Evolutionary conservation across 1,140 invertebrate species (phyloP).

Genomic region (Charaxes varanes): DNA sequence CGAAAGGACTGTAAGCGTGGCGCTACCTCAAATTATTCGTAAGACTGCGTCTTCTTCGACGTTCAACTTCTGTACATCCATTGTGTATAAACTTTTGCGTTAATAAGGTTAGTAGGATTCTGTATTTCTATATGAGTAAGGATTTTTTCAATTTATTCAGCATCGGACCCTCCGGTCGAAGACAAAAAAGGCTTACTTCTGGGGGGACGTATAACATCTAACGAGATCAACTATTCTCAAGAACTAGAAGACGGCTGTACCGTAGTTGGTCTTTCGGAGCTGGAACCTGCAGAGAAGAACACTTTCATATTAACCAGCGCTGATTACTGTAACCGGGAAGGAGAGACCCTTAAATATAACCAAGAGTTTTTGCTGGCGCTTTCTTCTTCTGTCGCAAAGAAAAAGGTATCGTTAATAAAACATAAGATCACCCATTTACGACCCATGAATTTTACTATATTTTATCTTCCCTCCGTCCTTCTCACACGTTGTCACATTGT

Average conservation of each 20-base stretch:
- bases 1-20: too few species aligned
- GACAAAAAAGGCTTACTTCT: constrained; percentile 51
- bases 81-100: too few species aligned
- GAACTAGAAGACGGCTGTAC: constrained; percentile 52
- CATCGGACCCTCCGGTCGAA: constrained; percentile 40
- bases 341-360: constrained; percentile 56
- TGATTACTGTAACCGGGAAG: constrained; percentile 55
- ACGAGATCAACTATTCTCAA: constrained; percentile 55
- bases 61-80: too few species aligned
- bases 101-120: too few species aligned
- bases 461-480: too few species aligned
- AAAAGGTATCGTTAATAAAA: too few species aligned
- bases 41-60: too few species aligned
- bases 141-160: too few species aligned
- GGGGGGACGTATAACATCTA: constrained; percentile 51
- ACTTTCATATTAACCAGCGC: constrained; percentile 56
- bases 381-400: constrained; percentile 39
- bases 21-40: too few species aligned
- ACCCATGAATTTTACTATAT: too few species aligned
- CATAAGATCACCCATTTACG: constrained; percentile 1
- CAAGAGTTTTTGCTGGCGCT: constrained; percentile 59
- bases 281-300: constrained; percentile 35
- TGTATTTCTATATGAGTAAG: too few species aligned
- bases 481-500: too few species aligned
- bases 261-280: constrained; percentile 34